Percentiles rank a stretch among this genome's conserved stretches.
Conservation (phyloP, 2,797 vertebrate species). For the Prunella strophiata region DNA sequence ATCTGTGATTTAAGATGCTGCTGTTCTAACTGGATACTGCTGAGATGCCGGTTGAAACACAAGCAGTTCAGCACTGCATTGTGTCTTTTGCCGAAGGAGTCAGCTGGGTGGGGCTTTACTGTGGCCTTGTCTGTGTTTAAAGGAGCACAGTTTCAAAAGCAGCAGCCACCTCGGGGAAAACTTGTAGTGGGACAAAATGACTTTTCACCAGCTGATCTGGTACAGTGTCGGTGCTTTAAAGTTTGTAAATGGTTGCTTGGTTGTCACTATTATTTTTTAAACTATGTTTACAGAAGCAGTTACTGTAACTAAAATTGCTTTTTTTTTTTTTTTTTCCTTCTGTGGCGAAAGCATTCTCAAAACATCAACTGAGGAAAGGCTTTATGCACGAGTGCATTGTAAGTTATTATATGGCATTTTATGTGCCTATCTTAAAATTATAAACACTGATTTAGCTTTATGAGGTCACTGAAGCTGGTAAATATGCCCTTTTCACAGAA, state of each 20-base stretch:
- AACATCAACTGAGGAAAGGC: background rate
- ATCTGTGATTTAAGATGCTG: background rate
- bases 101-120: too few species aligned
- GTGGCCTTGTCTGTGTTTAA: rapidly evolving
- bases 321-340: background rate
- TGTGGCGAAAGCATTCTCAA: background rate
- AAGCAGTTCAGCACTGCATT: rapidly evolving
- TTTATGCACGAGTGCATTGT: background rate
- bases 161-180: rapidly evolving
- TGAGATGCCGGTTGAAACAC: background rate
- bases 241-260: background rate
- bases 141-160: background rate
- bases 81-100: rapidly evolving
- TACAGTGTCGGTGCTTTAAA: background rate
- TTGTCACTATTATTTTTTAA: background rate
- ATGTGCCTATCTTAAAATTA: background rate
- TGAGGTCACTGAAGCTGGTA: background rate
- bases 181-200: background rate
- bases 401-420: background rate
- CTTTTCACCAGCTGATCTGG: background rate
- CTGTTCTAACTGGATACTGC: rapidly evolving
- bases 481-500: background rate
- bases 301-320: background rate
- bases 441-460: background rate
- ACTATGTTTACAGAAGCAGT: background rate